Conservation (phyloP, 53 echinoderm and acorn worm genomes). For the Henricia sp. region DNA sequence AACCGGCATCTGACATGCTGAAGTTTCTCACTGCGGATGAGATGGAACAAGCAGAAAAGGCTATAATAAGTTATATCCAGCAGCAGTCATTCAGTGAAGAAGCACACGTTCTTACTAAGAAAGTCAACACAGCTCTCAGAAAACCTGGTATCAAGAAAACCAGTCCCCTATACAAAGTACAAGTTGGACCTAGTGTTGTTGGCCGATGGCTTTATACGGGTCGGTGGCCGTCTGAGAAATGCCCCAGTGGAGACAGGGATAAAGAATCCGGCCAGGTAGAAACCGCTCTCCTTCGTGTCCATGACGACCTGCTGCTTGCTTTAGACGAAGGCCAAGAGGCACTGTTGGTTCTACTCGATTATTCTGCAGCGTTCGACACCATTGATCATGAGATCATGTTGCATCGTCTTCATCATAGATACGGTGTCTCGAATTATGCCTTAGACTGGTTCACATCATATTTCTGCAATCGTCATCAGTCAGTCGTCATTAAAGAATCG, state of each 20-base stretch:
- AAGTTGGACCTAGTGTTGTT: slow-evolving; percentile 38
- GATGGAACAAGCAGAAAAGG: slow-evolving; percentile 20
- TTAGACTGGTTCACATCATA: too few relatives aligned
- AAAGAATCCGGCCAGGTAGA: slow-evolving; percentile 55
- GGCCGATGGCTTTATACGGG: too few relatives aligned
- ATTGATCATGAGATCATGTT: slow-evolving; percentile 1
- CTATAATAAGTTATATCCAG: too few relatives aligned
- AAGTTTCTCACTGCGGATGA: slow-evolving; percentile 39
- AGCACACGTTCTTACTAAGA: not conserved
- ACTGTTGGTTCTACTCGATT: not conserved
- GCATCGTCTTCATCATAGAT: not conserved
- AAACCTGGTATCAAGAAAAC: not conserved
- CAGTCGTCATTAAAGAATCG: slow-evolving; percentile 14
- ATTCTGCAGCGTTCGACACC: too few relatives aligned
- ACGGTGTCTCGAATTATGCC: slow-evolving; percentile 14
- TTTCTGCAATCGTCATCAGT: slow-evolving; percentile 20
- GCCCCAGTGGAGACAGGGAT: slow-evolving; percentile 34
- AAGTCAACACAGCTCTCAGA: not conserved
- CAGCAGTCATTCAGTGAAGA: slow-evolving; percentile 14
- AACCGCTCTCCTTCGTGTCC: too few relatives aligned
- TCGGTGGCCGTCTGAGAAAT: slow-evolving; percentile 50
- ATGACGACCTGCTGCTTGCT: too few relatives aligned
- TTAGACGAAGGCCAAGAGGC: not conserved
- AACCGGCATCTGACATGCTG: slow-evolving; percentile 1
- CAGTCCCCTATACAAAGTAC: slow-evolving; percentile 11